Evolutionary conservation across 2,113 vertebrate species (phyloP), one percentile per base, ranked within the genome.

Genomic region (Platysteira castanea): DNA sequence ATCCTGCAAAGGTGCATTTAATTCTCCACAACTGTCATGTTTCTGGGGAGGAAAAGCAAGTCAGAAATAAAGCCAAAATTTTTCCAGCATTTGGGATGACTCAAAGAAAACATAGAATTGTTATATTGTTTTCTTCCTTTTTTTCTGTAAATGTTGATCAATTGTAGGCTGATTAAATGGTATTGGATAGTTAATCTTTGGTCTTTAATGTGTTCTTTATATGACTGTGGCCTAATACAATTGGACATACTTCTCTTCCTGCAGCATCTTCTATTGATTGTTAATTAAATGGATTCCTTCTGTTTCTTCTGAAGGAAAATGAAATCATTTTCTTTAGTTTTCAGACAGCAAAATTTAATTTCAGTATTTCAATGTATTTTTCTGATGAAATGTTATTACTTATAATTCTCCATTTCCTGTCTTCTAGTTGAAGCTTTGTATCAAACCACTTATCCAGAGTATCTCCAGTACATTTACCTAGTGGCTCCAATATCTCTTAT

Each of bases 401-500:
- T 67, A 96, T 86, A 27, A 44, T 68, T 96, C 91, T 96, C 49
- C 50, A 60, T 97, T 92, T 92, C 75, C 80, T 98, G 61, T 94
- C 96, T 98, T 97, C 49, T 98, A 99, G 99, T 99, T 97, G 98
- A 99, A 97, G 99, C 99, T 97, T 98, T 99, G 44, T 99, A 99
- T 98, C 97, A 98, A 96, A 98, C 97, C 86, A 99, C 99, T 53
- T 98, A 99, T 70, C 99, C 99, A 60, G 99, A 99, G 79, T 99
- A 99, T 97, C 98, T 99, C 42, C 99, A 99, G 98, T 99, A 99
- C 95, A 99, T 99, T 97, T 99, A 99, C 96, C 97, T 99, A 98
- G 99, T 99, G 84, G 99, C 99, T 60, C 99, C 99, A 26, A 98
- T 99, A 93, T 99, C 99, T 91, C 98, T 99, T 78, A 99, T 99